Evolutionary conservation across 2,113 vertebrate genomes (phyloP).

Genomic region (Crocuta crocuta): DNA sequence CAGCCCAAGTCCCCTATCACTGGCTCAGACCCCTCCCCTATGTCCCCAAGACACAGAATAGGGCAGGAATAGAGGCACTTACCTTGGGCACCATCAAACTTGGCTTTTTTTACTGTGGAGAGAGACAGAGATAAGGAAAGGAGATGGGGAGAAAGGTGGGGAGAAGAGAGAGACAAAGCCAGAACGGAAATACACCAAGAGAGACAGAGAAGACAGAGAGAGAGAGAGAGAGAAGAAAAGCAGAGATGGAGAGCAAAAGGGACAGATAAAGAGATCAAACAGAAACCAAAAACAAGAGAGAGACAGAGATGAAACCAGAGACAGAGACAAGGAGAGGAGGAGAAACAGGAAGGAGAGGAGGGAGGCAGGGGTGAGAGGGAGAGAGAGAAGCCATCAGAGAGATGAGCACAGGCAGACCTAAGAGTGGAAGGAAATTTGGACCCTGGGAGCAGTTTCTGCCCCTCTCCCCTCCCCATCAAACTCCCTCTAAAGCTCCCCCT

Average conservation of each 20-base stretch:
- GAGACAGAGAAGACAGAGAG: background rate
- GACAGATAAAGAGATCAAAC: background rate
- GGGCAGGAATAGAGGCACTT: conserved; percentile 74
- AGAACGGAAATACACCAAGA: background rate
- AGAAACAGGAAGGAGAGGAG: background rate
- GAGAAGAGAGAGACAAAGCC: conserved; percentile 69
- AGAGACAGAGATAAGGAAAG: conserved; percentile 78
- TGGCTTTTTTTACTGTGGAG: conserved; percentile 97
- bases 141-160: background rate
- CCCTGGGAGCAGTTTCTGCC: background rate
- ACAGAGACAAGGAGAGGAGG: background rate
- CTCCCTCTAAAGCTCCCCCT: background rate
- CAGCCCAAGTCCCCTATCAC: background rate
- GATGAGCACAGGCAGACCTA: background rate
- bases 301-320: background rate
- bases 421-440: background rate
- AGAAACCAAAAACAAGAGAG: background rate
- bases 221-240: background rate
- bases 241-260: background rate
- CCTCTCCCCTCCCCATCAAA: background rate
- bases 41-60: background rate
- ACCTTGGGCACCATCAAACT: conserved; percentile 99
- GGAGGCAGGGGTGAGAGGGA: background rate
- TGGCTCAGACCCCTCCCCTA: background rate
- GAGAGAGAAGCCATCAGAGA: conserved; percentile 58